These are phyloP conservation scores for Parthenolecanium corni DNA, from an alignment of 2,888 invertebrate species.

Conservation along the genomic window DNA sequence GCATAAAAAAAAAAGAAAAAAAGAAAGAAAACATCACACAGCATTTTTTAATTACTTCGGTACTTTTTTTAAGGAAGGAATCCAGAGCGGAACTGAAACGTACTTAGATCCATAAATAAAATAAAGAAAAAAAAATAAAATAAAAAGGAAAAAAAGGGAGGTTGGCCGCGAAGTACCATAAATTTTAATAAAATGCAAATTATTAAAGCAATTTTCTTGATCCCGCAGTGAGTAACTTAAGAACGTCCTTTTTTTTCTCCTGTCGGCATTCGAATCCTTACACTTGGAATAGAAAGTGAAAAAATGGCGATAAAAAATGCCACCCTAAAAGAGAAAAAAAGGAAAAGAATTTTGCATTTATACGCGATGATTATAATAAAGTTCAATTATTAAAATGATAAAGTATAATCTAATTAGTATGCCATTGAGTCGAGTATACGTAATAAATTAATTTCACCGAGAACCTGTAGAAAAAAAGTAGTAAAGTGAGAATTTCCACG, in stretches of 20 bases:
- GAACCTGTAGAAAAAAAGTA: too few relatives aligned
- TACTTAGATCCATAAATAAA: not conserved
- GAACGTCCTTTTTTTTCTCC: not conserved
- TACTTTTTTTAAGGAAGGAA: not conserved
- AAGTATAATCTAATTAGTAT: too few relatives aligned
- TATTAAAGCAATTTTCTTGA: not conserved
- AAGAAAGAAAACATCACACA: not conserved
- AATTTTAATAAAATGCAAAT: slow-evolving; percentile 10
- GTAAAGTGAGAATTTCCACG: too few relatives aligned
- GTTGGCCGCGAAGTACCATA: not conserved
- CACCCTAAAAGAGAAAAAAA: not conserved
- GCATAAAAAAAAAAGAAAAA: not conserved
- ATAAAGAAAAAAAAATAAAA: not conserved
- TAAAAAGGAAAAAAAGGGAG: not conserved
- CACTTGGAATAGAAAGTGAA: not conserved
- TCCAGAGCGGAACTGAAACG: not conserved
- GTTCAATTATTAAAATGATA: not conserved
- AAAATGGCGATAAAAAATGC: not conserved
- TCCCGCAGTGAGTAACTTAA: not conserved
- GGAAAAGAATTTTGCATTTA: not conserved
- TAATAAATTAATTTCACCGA: too few relatives aligned
- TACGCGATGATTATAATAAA: not conserved
- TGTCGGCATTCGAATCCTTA: too few relatives aligned
- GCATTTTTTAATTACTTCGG: too few relatives aligned
- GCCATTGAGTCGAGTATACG: too few relatives aligned